Evolutionary conservation across 2,113 vertebrate genomes (phyloP).

Genomic region (Muscicapa adusta): DNA sequence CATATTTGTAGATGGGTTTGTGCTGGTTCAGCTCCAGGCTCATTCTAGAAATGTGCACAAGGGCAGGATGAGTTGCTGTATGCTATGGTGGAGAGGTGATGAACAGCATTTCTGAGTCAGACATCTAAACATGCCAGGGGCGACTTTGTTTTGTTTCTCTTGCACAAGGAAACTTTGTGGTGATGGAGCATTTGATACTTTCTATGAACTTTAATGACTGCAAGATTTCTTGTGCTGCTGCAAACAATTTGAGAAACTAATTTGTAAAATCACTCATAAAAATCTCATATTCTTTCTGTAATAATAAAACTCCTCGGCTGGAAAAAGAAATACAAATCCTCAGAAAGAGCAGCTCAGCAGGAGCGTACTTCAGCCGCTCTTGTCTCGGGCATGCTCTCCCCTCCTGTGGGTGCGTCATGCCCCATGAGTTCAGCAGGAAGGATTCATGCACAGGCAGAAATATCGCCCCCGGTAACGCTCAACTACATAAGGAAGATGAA

Average conservation of each 20-base stretch:
- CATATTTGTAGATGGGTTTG: conserved; percentile 15
- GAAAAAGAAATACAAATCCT: not conserved
- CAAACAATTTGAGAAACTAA: conserved; percentile 39
- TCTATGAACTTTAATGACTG: conserved; percentile 22
- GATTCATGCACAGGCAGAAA: not conserved
- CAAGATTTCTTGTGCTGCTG: conserved; percentile 1
- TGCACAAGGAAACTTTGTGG: not conserved
- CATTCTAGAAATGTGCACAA: not conserved
- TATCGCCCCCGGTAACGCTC: not conserved
- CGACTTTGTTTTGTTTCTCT: not conserved
- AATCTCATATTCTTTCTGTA: not conserved
- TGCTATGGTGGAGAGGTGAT: not conserved
- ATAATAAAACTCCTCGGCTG: not conserved
- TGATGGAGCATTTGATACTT: not conserved
- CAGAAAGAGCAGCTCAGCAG: conserved; percentile 3
- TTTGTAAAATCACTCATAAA: conserved; percentile 52
- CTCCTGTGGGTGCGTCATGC: not conserved
- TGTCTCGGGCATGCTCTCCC: not conserved
- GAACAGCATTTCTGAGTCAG: not conserved
- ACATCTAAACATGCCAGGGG: not conserved
- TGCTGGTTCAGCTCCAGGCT: not conserved
- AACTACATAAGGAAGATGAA: not conserved
- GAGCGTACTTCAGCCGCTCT: not conserved
- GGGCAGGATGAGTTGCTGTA: not conserved
- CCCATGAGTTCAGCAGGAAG: not conserved